Conservation (phyloP, 2,797 vertebrate genomes). For the Peromyscus attwateri region DNA sequence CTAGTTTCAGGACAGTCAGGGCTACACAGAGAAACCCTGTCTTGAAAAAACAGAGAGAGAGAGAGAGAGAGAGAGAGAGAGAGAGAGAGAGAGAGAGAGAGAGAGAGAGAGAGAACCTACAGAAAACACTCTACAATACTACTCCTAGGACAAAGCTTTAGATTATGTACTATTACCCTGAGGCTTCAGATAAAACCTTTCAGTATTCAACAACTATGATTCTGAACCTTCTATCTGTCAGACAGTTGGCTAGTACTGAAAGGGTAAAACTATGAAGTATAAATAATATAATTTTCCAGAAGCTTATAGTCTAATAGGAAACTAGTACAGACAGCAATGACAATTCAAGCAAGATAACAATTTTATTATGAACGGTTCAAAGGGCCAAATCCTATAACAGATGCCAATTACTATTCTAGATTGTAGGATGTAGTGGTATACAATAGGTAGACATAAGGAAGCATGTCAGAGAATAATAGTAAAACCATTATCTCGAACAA, state of each 20-base stretch:
- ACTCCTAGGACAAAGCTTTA: constrained; percentile 39
- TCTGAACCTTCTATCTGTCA: not conserved
- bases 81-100: not conserved
- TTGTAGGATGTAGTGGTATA: not conserved
- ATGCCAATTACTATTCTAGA: not conserved
- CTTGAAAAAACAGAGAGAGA: not conserved
- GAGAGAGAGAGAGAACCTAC: not conserved
- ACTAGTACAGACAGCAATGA: not conserved
- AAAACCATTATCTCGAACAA: not conserved
- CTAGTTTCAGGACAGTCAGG: not conserved
- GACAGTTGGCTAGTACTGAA: not conserved
- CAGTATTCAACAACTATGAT: not conserved
- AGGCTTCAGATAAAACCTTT: constrained; percentile 35
- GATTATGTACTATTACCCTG: not conserved
- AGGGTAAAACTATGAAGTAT: constrained; percentile 9
- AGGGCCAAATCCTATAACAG: not conserved
- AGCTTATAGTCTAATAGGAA: constrained; percentile 18
- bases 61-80: no score
- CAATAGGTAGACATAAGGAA: not conserved
- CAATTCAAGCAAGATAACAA: not conserved
- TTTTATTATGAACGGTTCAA: constrained; percentile 3
- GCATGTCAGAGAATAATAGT: not conserved
- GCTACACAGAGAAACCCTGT: not conserved
- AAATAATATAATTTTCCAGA: not conserved
- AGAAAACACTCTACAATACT: not conserved